Evolutionary conservation across 2,888 invertebrate species (phyloP).

Genomic region (Odiellus spinosus): DNA sequence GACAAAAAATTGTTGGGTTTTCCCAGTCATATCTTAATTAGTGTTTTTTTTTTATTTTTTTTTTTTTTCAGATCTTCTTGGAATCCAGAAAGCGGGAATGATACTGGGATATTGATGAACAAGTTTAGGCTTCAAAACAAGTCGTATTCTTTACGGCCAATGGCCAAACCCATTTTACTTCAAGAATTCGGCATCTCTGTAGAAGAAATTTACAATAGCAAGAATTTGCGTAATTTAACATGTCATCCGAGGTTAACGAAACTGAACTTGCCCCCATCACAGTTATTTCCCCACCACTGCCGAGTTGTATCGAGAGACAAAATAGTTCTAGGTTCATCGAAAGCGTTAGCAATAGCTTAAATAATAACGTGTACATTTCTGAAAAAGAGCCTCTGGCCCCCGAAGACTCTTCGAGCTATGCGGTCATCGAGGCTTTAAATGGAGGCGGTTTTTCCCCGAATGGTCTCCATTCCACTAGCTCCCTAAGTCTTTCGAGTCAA

Average conservation of each 20-base stretch:
- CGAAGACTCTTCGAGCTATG: neutral
- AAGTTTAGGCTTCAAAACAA: constrained; percentile 12
- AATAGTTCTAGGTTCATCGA: no score
- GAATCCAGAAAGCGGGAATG: no score
- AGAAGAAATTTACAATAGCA: constrained; percentile 10
- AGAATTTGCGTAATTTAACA: constrained; percentile 11
- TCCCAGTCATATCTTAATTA: no score
- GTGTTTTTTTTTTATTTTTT: no score
- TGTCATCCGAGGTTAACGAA: constrained; percentile 11
- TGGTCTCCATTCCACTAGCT: neutral
- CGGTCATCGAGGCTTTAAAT: constrained; percentile 14
- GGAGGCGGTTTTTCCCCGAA: neutral
- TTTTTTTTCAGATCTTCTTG: no score
- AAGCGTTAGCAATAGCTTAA: neutral
- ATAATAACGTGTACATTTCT: neutral
- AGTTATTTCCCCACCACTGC: no score
- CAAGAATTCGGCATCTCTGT: constrained; percentile 10
- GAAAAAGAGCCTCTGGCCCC: no score
- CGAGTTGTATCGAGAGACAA: no score
- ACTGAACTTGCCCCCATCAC: constrained; percentile 5
- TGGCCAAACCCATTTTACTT: constrained; percentile 13
- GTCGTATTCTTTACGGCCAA: constrained; percentile 11
- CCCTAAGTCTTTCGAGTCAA: neutral
- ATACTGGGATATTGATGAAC: constrained; percentile 14
- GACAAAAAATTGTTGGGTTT: no score